Conservation (phyloP, 1,140 invertebrate genomes). For the Lordiphosa stackelbergi region DNA sequence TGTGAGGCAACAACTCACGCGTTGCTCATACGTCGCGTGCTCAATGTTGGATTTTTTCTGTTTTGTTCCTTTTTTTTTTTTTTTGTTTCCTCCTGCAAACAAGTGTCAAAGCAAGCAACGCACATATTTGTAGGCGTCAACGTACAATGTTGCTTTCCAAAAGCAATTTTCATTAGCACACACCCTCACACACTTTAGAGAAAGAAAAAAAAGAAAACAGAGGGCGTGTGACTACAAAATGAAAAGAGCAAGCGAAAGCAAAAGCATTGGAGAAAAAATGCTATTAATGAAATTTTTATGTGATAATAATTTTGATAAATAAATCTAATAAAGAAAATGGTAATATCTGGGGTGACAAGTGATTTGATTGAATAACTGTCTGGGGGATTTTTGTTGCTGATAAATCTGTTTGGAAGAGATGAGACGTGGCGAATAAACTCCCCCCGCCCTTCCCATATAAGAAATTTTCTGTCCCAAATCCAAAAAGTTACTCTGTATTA, state of each 20-base stretch:
- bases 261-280: background rate
- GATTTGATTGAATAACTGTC: too few species aligned
- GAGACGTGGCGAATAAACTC: too few species aligned
- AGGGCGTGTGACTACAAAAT: conserved; percentile 34
- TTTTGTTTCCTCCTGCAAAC: conserved; percentile 17
- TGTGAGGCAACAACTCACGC: conserved; percentile 6
- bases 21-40: conserved; percentile 11
- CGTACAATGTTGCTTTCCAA: conserved; percentile 31
- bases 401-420: too few species aligned
- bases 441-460: too few species aligned
- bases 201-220: conserved; percentile 2
- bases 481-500: too few species aligned
- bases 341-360: background rate
- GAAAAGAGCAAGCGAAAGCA: conserved; percentile 24
- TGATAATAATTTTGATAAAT: conserved; percentile 22
- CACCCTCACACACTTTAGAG: too few species aligned
- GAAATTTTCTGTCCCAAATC: too few species aligned
- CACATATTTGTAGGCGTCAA: conserved; percentile 48
- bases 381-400: too few species aligned
- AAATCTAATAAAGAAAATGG: conserved; percentile 17
- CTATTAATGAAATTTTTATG: background rate
- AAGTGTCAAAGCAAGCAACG: conserved; percentile 26
- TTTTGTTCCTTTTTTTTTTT: conserved; percentile 1
- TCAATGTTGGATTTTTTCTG: conserved; percentile 5
- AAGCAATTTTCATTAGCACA: conserved; percentile 57